A percentile compares a stretch with the other conserved stretches of the same genome.
Evolutionary conservation across 2,888 invertebrate genomes (phyloP).

Genomic region (Spilarctia lutea): DNA sequence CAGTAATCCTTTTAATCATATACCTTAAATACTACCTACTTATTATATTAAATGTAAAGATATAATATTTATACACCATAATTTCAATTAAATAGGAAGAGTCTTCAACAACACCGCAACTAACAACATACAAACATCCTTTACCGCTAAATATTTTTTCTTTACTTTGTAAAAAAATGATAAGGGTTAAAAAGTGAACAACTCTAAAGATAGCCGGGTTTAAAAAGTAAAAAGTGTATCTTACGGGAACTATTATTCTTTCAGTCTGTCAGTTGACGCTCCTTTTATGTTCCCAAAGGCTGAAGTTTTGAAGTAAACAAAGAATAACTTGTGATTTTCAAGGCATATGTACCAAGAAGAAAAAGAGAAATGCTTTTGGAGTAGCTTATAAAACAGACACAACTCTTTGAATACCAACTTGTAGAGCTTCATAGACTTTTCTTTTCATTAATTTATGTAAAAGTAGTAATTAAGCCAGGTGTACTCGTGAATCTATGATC

Average conservation of each 20-base stretch:
- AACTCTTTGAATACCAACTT: background rate
- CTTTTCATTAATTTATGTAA: background rate
- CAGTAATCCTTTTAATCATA: too few relatives aligned
- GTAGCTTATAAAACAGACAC: background rate
- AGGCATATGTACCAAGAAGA: conserved; percentile 6
- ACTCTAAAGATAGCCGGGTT: conserved; percentile 32
- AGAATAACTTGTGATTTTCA: conserved; percentile 13
- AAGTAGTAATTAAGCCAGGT: background rate
- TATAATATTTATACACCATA: too few relatives aligned
- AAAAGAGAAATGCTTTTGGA: background rate
- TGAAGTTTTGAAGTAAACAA: conserved; percentile 37
- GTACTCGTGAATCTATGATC: background rate
- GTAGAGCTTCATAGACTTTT: background rate
- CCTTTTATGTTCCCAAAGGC: conserved; percentile 30
- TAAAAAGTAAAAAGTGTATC: conserved; percentile 39
- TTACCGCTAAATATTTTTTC: background rate
- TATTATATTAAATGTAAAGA: too few relatives aligned
- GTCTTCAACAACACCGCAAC: background rate
- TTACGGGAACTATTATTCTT: conserved; percentile 43
- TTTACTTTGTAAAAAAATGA: conserved; percentile 3
- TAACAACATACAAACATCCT: background rate
- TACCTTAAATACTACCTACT: too few relatives aligned
- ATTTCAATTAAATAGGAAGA: too few relatives aligned
- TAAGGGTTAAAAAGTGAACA: conserved; percentile 31
- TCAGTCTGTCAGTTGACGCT: conserved; percentile 37